phyloP scores from a whole-genome alignment of 2,888 invertebrate genomes.

The Danaus chrysippus region DNA sequence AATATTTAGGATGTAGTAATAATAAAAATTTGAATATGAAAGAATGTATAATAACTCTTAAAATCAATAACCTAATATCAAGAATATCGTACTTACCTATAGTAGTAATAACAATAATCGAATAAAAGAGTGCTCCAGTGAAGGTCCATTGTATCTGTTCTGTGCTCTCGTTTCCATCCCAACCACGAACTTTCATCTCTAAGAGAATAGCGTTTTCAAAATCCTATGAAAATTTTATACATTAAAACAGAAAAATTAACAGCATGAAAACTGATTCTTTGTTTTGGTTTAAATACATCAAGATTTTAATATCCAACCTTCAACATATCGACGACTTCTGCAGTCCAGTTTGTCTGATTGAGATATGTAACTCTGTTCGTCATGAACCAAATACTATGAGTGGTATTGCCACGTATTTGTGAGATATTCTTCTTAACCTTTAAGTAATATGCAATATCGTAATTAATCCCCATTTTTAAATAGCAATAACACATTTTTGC shows the following conservation, averaged over 20 bases:
- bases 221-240: conserved; percentile 44
- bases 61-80: background rate
- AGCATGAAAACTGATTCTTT: background rate
- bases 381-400: conserved; percentile 88
- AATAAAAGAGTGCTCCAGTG: conserved; percentile 94
- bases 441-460: background rate
- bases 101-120: conserved; percentile 97
- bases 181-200: conserved; percentile 93
- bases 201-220: conserved; percentile 82
- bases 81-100: conserved; percentile 83
- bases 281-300: background rate
- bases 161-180: conserved; percentile 89
- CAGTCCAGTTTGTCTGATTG: conserved; percentile 89
- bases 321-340: conserved; percentile 81
- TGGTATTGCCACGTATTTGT: conserved; percentile 85
- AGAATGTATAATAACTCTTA: background rate
- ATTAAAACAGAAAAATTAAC: background rate
- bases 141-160: conserved; percentile 88
- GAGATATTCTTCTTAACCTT: conserved; percentile 89
- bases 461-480: background rate
- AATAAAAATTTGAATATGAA: background rate
- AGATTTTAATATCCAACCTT: conserved; percentile 48
- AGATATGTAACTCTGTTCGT: conserved; percentile 82
- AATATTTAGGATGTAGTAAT: no score
- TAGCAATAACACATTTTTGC: background rate